Evolutionary conservation across 2,113 vertebrate genomes (phyloP).

Genomic region (Spilogale gracilis): DNA sequence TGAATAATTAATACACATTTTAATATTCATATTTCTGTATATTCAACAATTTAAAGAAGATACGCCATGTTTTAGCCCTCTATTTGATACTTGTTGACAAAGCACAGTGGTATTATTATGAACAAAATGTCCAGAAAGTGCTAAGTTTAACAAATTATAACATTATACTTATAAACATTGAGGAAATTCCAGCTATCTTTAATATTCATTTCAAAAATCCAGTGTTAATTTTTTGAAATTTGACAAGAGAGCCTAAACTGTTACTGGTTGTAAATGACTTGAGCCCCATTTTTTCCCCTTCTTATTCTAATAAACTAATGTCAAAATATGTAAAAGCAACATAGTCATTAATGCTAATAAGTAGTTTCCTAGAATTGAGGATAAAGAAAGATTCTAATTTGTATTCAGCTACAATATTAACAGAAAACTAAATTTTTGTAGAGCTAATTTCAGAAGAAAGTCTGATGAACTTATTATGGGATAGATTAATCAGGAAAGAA

Average conservation of each 20-base stretch:
- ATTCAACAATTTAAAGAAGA: neutral
- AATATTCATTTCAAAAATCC: constrained; percentile 17
- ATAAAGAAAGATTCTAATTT: constrained; percentile 68
- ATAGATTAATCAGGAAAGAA: constrained; percentile 36
- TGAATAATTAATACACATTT: neutral
- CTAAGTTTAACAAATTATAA: neutral
- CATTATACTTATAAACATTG: neutral
- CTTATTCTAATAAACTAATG: constrained; percentile 18
- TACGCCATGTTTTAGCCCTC: neutral
- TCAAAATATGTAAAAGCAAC: constrained; percentile 65
- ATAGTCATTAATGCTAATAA: constrained; percentile 47
- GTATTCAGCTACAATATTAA: constrained; percentile 67
- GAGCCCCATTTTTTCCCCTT: neutral
- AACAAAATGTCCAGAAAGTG: neutral
- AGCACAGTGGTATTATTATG: neutral
- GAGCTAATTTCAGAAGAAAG: constrained; percentile 62
- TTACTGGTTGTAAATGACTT: constrained; percentile 43
- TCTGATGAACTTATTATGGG: constrained; percentile 15
- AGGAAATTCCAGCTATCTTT: neutral
- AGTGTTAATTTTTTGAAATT: constrained; percentile 47
- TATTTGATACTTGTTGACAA: neutral
- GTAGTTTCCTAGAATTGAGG: neutral
- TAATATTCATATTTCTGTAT: neutral
- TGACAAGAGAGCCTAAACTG: neutral
- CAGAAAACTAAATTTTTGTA: constrained; percentile 55